These are phyloP conservation scores for Trimorus sp. DNA, from an alignment of 2,888 invertebrate species.

Conservation along the genomic window DNA sequence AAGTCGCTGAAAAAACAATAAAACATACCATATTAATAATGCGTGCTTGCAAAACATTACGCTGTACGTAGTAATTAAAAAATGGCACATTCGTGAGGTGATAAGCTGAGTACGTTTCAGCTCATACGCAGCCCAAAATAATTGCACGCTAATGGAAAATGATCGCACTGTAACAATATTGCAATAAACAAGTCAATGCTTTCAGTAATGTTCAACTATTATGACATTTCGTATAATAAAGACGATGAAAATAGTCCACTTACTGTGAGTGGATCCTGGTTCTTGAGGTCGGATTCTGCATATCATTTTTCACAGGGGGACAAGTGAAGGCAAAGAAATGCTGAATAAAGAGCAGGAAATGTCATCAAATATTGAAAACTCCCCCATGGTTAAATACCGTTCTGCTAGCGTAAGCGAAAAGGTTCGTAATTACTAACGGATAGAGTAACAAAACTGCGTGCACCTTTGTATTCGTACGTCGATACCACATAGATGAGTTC, in stretches of 20 bases:
- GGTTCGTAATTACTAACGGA: constrained; percentile 54
- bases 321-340: not conserved
- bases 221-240: too few species aligned
- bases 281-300: not conserved
- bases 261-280: not conserved
- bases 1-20: not conserved
- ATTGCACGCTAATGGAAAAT: too few species aligned
- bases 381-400: constrained; percentile 42
- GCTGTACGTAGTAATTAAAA: too few species aligned
- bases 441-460: constrained; percentile 55
- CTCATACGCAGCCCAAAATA: too few species aligned
- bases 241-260: too few species aligned
- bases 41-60: not conserved
- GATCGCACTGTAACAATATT: too few species aligned
- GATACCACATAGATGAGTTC: constrained; percentile 52
- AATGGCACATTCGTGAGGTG: not conserved
- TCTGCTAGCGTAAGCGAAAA: constrained; percentile 49
- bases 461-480: constrained; percentile 51
- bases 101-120: too few species aligned
- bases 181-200: too few species aligned
- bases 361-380: constrained; percentile 45
- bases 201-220: too few species aligned
- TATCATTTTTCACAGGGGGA: not conserved
- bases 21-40: not conserved
- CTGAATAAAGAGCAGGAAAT: constrained; percentile 8